These are phyloP conservation scores for Tetranychus truncatus DNA, from an alignment of 2,888 invertebrate species.

Conservation along the genomic window DNA sequence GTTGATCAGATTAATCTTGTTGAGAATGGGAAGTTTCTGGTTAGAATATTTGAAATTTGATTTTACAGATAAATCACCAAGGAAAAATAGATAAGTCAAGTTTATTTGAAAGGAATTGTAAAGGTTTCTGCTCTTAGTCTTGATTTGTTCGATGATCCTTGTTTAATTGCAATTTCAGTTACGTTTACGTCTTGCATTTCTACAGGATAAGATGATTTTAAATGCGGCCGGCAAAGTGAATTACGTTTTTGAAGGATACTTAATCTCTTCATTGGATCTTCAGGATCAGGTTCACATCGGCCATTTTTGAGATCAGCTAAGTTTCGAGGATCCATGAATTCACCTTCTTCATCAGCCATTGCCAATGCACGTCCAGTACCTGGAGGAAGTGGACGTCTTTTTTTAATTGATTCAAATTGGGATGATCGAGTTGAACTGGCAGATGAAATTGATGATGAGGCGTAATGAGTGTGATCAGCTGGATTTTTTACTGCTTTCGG, in stretches of 20 bases:
- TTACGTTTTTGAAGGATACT: slow-evolving; percentile 31
- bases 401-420: neutral
- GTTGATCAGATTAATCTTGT: neutral
- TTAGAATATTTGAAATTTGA: too few species aligned
- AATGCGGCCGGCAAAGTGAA: slow-evolving; percentile 33
- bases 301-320: slow-evolving; percentile 22
- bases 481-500: neutral
- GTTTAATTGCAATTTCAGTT: neutral
- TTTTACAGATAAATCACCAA: neutral
- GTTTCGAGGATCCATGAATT: slow-evolving; percentile 23
- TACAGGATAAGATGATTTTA: slow-evolving; percentile 33
- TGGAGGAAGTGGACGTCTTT: slow-evolving; percentile 7
- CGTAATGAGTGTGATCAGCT: neutral
- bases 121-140: neutral
- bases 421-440: neutral
- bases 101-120: neutral
- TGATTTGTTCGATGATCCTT: neutral
- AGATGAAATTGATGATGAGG: neutral
- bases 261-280: slow-evolving; percentile 10
- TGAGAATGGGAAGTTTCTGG: neutral
- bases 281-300: slow-evolving; percentile 29
- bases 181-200: slow-evolving; percentile 28
- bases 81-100: neutral
- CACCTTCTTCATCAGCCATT: slow-evolving; percentile 26
- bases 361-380: slow-evolving; percentile 19